A percentile compares a stretch with the other conserved stretches of the same genome.
phyloP scores from a whole-genome alignment of 2,797 vertebrate species.

The Xenentodon cancila region DNA sequence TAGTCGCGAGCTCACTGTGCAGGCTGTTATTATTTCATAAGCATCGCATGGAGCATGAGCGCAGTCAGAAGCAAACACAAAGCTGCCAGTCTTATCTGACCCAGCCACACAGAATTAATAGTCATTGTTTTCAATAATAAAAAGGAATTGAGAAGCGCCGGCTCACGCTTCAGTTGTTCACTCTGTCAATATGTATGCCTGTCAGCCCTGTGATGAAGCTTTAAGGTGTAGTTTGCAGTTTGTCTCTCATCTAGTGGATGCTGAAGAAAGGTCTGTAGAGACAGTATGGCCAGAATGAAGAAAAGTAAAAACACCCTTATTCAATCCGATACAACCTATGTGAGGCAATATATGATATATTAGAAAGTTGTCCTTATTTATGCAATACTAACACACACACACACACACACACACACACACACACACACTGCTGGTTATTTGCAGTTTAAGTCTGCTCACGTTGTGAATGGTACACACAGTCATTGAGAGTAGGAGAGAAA shows the following conservation, averaged over 20 bases:
- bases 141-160: background rate
- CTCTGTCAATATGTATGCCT: background rate
- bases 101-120: slow-evolving; percentile 11
- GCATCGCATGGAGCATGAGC: slow-evolving; percentile 45
- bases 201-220: background rate
- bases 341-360: too few relatives aligned
- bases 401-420: too few relatives aligned
- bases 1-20: slow-evolving; percentile 34
- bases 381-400: too few relatives aligned
- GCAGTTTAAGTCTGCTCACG: background rate
- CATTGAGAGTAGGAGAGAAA: slow-evolving; percentile 7
- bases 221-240: slow-evolving; percentile 1
- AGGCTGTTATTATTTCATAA: slow-evolving; percentile 55
- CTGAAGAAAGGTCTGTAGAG: background rate
- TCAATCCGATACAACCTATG: too few relatives aligned
- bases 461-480: slow-evolving; percentile 6
- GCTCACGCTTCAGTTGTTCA: background rate
- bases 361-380: too few relatives aligned
- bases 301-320: too few relatives aligned
- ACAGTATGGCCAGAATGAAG: too few relatives aligned
- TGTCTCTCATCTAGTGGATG: background rate
- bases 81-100: slow-evolving; percentile 24
- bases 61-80: slow-evolving; percentile 15
- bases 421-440: background rate
- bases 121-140: slow-evolving; percentile 19